These are phyloP conservation scores for Noctua janthina DNA, from an alignment of 2,888 invertebrate species.

Conservation along the genomic window DNA sequence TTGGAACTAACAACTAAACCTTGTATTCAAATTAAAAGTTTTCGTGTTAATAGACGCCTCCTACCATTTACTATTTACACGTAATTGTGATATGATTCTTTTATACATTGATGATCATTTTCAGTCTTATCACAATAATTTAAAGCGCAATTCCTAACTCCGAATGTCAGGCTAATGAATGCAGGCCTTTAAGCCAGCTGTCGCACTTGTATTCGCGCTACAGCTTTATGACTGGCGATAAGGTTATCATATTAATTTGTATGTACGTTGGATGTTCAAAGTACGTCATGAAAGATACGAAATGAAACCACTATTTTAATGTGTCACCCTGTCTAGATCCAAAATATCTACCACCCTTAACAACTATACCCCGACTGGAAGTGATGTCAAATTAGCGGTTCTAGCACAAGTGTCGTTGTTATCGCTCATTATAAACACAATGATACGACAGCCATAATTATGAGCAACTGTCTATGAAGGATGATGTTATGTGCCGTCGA, in stretches of 20 bases:
- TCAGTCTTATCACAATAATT: not conserved
- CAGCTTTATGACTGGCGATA: not conserved
- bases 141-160: not conserved
- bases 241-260: not conserved
- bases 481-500: slow-evolving; percentile 67
- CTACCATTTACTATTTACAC: not conserved
- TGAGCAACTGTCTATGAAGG: slow-evolving; percentile 70
- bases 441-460: slow-evolving; percentile 64
- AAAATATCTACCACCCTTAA: no score
- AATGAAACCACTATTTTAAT: not conserved
- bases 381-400: slow-evolving; percentile 24
- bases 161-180: not conserved
- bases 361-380: slow-evolving; percentile 1
- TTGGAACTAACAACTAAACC: slow-evolving; percentile 1
- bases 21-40: not conserved
- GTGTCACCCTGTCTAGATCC: not conserved
- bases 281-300: not conserved
- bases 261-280: not conserved
- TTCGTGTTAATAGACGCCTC: not conserved
- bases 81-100: not conserved
- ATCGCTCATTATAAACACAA: slow-evolving; percentile 54
- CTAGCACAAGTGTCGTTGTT: slow-evolving; percentile 35
- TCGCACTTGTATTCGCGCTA: not conserved
- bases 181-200: no score
- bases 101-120: not conserved